These are phyloP conservation scores for Ceyx margarethae DNA, from an alignment of 2,113 vertebrate species.

Conservation along the genomic window DNA sequence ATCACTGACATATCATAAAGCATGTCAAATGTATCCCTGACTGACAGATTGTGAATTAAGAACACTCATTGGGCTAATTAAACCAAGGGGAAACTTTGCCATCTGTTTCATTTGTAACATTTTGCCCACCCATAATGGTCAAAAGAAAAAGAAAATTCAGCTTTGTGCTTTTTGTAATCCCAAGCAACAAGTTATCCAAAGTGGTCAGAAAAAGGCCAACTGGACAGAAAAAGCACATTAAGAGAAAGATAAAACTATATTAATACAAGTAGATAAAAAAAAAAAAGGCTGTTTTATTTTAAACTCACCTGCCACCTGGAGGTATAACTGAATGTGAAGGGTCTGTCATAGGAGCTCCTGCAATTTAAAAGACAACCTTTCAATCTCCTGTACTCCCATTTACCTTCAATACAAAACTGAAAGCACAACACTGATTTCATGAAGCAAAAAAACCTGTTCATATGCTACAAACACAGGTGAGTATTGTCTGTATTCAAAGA, in stretches of 20 bases:
- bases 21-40: not conserved
- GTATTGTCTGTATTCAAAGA: not conserved
- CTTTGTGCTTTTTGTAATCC: not conserved
- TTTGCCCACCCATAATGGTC: not conserved
- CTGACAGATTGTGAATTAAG: not conserved
- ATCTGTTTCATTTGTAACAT: not conserved
- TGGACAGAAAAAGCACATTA: not conserved
- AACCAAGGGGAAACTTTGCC: not conserved
- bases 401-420: not conserved
- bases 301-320: constrained; percentile 71
- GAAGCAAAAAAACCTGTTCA: not conserved
- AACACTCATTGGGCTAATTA: not conserved
- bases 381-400: not conserved
- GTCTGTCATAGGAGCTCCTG: constrained; percentile 63
- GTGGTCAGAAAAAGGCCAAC: not conserved
- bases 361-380: constrained; percentile 9
- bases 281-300: not conserved
- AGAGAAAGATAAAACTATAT: not conserved
- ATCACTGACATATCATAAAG: not conserved
- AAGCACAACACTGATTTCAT: not conserved
- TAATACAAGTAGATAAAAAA: not conserved
- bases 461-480: not conserved
- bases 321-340: constrained; percentile 54
- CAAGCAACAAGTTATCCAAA: not conserved
- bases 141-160: not conserved